Evolutionary conservation across 2,113 vertebrate species (phyloP), one percentile per base, ranked within the genome.

Genomic region (Vulpes lagopus): DNA sequence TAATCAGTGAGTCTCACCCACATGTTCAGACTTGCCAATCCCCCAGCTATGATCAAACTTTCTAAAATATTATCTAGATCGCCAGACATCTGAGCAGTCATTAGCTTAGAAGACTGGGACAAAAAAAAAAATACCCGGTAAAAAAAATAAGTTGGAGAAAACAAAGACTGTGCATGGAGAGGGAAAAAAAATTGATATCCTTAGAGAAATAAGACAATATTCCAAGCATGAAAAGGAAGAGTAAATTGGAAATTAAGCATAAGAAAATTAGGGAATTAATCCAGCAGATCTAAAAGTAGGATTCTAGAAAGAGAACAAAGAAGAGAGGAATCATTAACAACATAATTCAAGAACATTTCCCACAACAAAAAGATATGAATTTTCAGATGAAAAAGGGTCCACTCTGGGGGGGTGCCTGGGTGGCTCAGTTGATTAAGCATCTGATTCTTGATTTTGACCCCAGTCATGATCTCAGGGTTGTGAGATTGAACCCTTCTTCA

Each of bases 71-170:
- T n/a, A 69, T 35, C 32, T 83, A 74, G 27, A 79, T 83, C 69
- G 79, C 32, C 27, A 60, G 8, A 59, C 30, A 93, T 74, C 14
- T 87, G 55, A 43, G 55, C 4, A 65, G 15, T 64, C 32, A 25
- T 74, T 74, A 90, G 23, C n/a, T 88, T 87, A 12, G 92, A 97
- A 94, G 59, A 53, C 30, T 64, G 27, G 94, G 30, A 92, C 20
- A 35, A 67, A 91, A 92, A 88, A 95, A 88, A 67, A 95, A 95
- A 83, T 30, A 83, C 16, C 20, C 16, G n/a, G 19, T 78, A 82
- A 53, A 97, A 83, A 94, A 49, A 78, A 25, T 38, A 91, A 84
- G 27, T 88, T 27, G 11, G 38, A 95, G 17, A 67, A 97, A 96
- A 88, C 51, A 93, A 94, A 94, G 16, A 91, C 1, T 57, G 71